These are phyloP conservation scores for Acipenser transmontanus DNA, from an alignment of 2,797 vertebrate species.

Conservation along the genomic window DNA sequence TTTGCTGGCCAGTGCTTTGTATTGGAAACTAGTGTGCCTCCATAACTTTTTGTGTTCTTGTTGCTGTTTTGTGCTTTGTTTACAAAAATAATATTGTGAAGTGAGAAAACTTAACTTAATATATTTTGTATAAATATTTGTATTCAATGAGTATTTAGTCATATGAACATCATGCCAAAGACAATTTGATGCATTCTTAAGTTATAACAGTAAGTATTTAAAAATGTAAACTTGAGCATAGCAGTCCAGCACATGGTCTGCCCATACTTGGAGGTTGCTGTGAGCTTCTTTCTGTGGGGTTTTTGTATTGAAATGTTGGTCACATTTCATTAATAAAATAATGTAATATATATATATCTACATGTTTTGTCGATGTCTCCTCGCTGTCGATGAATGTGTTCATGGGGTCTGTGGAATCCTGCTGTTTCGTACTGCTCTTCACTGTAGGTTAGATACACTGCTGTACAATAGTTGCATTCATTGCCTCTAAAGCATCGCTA, in stretches of 20 bases:
- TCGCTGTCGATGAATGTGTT: no score
- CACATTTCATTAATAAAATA: conserved; percentile 69
- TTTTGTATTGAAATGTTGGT: conserved; percentile 55
- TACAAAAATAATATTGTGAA: conserved; percentile 76
- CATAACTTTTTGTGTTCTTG: conserved; percentile 30
- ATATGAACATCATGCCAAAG: conserved; percentile 81
- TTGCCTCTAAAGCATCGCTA: no score
- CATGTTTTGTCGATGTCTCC: conserved; percentile 12
- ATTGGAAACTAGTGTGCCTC: conserved; percentile 30
- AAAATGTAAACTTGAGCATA: conserved; percentile 67
- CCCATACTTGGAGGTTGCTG: conserved; percentile 56
- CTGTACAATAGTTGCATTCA: no score
- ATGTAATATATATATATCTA: conserved; percentile 67
- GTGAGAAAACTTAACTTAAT: conserved; percentile 86
- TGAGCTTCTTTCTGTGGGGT: conserved; percentile 61
- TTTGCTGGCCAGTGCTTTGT: conserved; percentile 83
- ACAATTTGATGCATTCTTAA: conserved; percentile 70
- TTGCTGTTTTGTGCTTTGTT: conserved; percentile 76
- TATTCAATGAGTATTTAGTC: conserved; percentile 61
- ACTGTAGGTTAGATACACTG: no score
- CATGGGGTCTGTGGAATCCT: no score
- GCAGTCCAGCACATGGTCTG: conserved; percentile 51
- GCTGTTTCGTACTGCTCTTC: no score
- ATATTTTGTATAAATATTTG: conserved; percentile 89
- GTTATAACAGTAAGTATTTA: conserved; percentile 79